Evolutionary conservation across 2,797 vertebrate genomes (phyloP), one percentile per base, ranked within the genome.

Genomic region (Ctenopoma kingsleyae): DNA sequence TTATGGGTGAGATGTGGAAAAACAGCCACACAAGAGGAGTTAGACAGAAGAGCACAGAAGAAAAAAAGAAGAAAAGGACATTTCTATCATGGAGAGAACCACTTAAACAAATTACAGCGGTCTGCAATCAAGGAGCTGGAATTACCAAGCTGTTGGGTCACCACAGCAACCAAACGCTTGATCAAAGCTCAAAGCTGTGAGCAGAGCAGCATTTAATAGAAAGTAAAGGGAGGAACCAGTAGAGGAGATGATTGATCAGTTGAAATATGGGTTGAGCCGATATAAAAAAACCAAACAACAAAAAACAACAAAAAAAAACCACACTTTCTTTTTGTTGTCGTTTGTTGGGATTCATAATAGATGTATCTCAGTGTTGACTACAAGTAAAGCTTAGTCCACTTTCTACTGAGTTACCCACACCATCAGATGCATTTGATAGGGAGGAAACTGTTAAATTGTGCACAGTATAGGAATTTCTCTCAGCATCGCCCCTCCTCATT

Each of bases 61-160:
- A 47, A 72, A 58, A 79, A 65, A 53, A 41, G 13, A 30, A 43
- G 58, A 78, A 69, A 60, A 78, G 79, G 68, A 84, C 66, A 86
- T 85, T 86, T 86, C 68, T 82, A 81, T 85, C 78, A 89, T 86
- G 73, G 86, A 77, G 82, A 89, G 87, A 61, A 53, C 84, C 88
- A 89, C 93, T 93, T 91, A 86, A 88, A 84, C 71, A 92, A 93
- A 94, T 92, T 89, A 92, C 81, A 90, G 76, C 44, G 55, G 76
- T 53, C 85, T 84, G 89, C 92, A 94, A 94, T 94, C 91, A 94
- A 91, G 90, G 88, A 85, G 80, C 86, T 88, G 80, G 89, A 92
- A 94, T 92, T 73, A 91, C 81, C 74, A 80, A 89, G 85, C 70
- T 73, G 71, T 68, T 76, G 74, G 90, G 88, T 94, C 89, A 93